Evolutionary conservation across 2,113 vertebrate species (phyloP).

Genomic region (Bos javanicus): DNA sequence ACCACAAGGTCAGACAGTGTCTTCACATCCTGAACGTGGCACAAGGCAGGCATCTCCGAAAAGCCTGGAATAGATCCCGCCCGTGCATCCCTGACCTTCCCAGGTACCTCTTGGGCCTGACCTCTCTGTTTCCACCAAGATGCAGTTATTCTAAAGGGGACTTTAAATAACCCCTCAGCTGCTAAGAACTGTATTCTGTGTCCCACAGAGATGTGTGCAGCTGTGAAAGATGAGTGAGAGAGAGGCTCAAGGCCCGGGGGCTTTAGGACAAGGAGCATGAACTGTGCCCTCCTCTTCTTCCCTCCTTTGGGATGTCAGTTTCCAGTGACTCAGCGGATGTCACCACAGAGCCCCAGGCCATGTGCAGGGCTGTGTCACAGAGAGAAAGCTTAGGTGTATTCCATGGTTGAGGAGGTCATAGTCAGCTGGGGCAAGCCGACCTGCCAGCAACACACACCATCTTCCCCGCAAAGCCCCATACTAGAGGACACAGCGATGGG

Average conservation of each 20-base stretch:
- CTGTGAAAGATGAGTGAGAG: neutral
- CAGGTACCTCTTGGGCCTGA: rapidly evolving
- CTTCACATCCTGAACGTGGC: neutral
- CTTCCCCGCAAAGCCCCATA: rapidly evolving
- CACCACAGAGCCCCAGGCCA: rapidly evolving
- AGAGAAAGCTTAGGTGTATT: rapidly evolving
- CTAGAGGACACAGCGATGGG: neutral
- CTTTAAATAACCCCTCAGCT: neutral
- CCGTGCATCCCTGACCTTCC: rapidly evolving
- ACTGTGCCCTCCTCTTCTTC: neutral
- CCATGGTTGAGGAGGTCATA: rapidly evolving
- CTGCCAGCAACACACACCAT: neutral
- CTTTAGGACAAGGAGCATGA: neutral
- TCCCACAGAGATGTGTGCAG: neutral
- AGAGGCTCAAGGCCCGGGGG: neutral
- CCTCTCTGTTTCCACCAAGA: neutral
- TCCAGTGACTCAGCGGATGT: neutral
- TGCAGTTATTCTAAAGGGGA: neutral
- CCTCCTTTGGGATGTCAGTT: neutral
- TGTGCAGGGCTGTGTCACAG: neutral
- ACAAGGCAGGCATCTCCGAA: neutral
- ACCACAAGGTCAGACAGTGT: neutral
- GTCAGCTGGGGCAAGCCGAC: neutral
- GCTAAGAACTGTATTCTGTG: neutral
- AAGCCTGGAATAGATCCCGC: neutral